phyloP scores from a whole-genome alignment of 2,113 vertebrate species.

The Coracopsis vasa region DNA sequence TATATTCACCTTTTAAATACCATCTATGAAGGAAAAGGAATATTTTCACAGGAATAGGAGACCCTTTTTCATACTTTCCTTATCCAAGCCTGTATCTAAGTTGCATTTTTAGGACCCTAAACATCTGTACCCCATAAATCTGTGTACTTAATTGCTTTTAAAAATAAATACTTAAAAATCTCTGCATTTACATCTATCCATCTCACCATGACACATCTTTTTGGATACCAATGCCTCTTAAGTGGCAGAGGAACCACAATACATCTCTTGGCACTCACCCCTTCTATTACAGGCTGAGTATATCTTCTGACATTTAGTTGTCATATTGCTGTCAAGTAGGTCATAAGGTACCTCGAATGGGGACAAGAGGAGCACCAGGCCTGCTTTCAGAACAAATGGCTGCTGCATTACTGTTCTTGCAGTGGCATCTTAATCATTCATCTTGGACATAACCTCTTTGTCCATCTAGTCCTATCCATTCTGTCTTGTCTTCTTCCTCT shows the following conservation, averaged over 20 bases:
- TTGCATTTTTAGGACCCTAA: background rate
- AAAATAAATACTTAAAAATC: background rate
- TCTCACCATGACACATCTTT: background rate
- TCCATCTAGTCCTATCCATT: background rate
- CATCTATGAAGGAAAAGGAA: background rate
- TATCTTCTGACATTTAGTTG: background rate
- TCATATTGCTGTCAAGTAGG: background rate
- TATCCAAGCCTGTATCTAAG: background rate
- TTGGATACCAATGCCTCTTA: background rate
- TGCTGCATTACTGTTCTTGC: background rate
- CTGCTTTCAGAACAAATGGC: background rate
- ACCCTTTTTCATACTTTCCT: background rate
- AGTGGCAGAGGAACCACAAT: background rate
- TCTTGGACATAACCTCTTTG: background rate
- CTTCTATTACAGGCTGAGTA: background rate
- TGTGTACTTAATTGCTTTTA: background rate
- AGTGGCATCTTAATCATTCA: background rate
- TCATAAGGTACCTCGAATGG: background rate
- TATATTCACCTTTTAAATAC: background rate
- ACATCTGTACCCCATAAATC: background rate
- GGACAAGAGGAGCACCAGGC: background rate
- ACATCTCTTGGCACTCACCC: background rate
- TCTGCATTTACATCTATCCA: background rate
- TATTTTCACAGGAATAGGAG: background rate
- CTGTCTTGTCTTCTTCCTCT: background rate